Base-by-base conservation (phyloP, 2,113 vertebrate species). In the Osmerus mordax region DNA sequence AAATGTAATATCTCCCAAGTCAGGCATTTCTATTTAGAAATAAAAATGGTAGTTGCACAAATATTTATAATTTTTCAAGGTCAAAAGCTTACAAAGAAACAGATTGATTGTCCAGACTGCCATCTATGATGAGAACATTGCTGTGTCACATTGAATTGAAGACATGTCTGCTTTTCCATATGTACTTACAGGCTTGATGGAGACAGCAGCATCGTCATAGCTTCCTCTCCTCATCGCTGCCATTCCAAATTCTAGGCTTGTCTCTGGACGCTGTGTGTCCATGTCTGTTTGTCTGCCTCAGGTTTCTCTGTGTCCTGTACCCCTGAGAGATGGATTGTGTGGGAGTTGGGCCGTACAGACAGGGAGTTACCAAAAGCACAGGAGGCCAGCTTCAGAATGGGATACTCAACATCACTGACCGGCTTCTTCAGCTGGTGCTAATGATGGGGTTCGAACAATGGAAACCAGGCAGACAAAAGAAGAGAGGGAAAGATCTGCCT, bases 171-270 rank as follows among this genome's bases (percentile, higher is more conserved):
- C 2, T 32, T 18, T 9, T 19, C 6, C 16, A 11, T 65, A 41
- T 19, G 13, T 76, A 93, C 93, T 93, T 71, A 93, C 91, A 15
- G 76, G 83, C 63, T 74, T 85, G 28, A 89, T 81, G 19, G 90
- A 77, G 18, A 75, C 59, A 0, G 75, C 72, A 9, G 87, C 72
- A 0, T 85, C 89, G 19, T 90, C 88, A 18, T 82, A 89, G 84
- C 92, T 91, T 83, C 90, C 87, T 76, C 90, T 90, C 54, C 88
- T 86, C 84, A 86, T 79, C 4, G 72, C 79, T 65, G 69, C 63
- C 25, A 16, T 15, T 32, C 75, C 72, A 47, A 65, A 16, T n/a
- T 41, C 29, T 41, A n/a, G 14, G 59, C 47, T 63, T n/a, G 67
- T 54, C 36, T 18, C 9, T 55, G 58, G 28, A 21, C 56, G 73